Base-by-base conservation (phyloP, 2,797 vertebrate genomes). In the Lepus townsendii region DNA sequence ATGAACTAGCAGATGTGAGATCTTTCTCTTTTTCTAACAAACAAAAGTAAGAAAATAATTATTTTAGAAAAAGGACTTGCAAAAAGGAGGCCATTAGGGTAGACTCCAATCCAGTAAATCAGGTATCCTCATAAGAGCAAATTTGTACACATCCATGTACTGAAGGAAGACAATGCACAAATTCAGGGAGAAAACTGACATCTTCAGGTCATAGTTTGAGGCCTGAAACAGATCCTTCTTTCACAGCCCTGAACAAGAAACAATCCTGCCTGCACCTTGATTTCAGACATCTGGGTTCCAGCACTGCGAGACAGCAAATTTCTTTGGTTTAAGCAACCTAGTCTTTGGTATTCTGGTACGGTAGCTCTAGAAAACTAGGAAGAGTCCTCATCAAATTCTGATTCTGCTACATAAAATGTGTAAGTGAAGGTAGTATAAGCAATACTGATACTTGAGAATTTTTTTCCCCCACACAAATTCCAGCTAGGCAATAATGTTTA, bases 401-500 rank as follows among this genome's bases (percentile, higher is more conserved):
- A 69, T 90, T 88, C 78, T 78, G 22, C 38, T 71, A 88, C 72
- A 75, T 85, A 60, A 91, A 91, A 72, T 76, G 62, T 89, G 16
- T 72, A 89, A 73, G 14, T 83, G 20, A 88, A 71, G 32, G 12
- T 52, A 54, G 32, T 62, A 19, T 24, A 88, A 89, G 27, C 32
- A 80, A 84, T n/a, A 2, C 13, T 87, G 77, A 95, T 69, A 78
- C 54, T 91, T 90, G 83, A 91, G 62, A 10, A 62, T 65, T 91
- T 65, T 91, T 80, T 63, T 10, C 17, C 69, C 32, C 50, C 38
- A 66, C 60, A 87, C 26, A 86, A 96, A 96, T 82, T 87, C 92
- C 76, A 93, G 47, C 47, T 80, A 91, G 57, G 91, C 72, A 96
- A 82, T 94, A 94, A 94, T 89, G 42, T 96, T 75, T 91, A 89